phyloP scores from a whole-genome alignment of 2,113 vertebrate species.

The Podarcis cretensis region DNA sequence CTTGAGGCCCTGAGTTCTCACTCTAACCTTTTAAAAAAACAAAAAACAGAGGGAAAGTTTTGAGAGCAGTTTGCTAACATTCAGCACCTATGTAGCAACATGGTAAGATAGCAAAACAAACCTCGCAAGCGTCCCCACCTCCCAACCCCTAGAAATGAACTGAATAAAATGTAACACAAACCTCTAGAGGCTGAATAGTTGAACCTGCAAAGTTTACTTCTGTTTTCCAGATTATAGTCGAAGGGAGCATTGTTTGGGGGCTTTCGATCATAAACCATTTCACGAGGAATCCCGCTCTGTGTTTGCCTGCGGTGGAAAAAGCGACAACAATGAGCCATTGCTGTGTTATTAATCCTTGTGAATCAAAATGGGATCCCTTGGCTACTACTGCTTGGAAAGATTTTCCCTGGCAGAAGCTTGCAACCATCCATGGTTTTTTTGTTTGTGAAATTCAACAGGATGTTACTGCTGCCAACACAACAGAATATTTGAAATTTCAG shows the following conservation, averaged over 20 bases:
- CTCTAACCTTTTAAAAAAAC: background rate
- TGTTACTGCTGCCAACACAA: background rate
- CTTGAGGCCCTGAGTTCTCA: accelerated
- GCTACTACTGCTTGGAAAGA: background rate
- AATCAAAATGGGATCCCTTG: constrained; percentile 2
- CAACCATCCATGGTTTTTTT: background rate
- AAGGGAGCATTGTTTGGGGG: background rate
- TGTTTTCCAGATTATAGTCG: background rate
- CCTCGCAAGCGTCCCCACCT: too few relatives aligned
- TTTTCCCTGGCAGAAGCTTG: background rate
- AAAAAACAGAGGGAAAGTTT: background rate
- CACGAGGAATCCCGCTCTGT: background rate
- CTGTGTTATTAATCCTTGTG: constrained; percentile 15
- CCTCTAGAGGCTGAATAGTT: background rate
- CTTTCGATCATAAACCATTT: background rate
- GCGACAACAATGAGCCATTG: background rate
- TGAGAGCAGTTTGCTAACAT: background rate
- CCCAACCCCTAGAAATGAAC: background rate
- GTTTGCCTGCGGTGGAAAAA: background rate
- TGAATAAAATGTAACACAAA: background rate
- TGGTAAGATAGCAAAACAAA: background rate
- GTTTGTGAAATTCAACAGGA: background rate
- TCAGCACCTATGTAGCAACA: background rate
- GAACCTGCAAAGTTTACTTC: accelerated
- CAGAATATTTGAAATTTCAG: too few relatives aligned